Evolutionary conservation across 1,140 invertebrate genomes (phyloP).

Genomic region (Battus philenor): DNA sequence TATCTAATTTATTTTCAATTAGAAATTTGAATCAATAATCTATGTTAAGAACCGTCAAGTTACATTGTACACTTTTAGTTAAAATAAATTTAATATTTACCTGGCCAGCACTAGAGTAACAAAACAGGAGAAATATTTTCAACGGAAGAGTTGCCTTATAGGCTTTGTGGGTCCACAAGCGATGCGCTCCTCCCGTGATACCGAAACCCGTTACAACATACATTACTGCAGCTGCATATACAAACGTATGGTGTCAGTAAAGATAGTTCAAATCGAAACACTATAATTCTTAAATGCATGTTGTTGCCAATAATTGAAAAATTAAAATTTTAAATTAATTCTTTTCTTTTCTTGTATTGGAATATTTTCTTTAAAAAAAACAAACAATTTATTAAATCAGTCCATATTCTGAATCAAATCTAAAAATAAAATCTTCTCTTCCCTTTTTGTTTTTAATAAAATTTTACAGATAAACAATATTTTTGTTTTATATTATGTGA

Average conservation of each 20-base stretch:
- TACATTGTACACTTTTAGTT: too few relatives aligned
- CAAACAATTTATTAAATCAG: background rate
- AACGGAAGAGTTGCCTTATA: conserved; percentile 91
- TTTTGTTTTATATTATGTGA: too few relatives aligned
- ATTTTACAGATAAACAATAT: too few relatives aligned
- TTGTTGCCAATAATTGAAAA: background rate
- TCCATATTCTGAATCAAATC: background rate
- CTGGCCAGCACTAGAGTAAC: conserved; percentile 88
- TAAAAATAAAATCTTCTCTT: background rate
- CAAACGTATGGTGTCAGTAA: too few relatives aligned
- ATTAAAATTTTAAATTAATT: background rate
- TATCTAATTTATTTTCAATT: too few relatives aligned
- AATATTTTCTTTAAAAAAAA: background rate
- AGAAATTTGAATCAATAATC: too few relatives aligned
- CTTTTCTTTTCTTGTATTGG: background rate
- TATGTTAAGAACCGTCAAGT: too few relatives aligned
- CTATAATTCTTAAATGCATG: too few relatives aligned
- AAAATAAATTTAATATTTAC: too few relatives aligned
- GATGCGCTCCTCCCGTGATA: conserved; percentile 91
- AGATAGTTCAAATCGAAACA: too few relatives aligned
- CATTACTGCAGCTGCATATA: conserved; percentile 52
- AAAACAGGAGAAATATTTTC: conserved; percentile 82
- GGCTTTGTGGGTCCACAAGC: conserved; percentile 90
- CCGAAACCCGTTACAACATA: conserved; percentile 82
- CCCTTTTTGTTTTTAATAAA: too few relatives aligned